phyloP scores from a whole-genome alignment of 2,888 invertebrate genomes.

The Aleiodes testaceus region DNA sequence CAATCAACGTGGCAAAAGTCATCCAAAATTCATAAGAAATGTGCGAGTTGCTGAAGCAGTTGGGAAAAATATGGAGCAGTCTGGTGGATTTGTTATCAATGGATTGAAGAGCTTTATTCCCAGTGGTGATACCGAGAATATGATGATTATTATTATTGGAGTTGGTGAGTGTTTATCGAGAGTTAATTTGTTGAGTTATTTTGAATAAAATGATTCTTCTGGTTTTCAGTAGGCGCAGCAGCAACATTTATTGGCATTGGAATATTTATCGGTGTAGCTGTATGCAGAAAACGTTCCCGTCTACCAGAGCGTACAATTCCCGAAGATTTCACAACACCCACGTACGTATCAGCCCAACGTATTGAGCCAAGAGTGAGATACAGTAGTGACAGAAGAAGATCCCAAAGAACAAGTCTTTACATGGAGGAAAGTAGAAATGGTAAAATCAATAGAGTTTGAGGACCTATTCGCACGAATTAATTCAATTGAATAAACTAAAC shows the following conservation, averaged over 20 bases:
- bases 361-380: constrained; percentile 68
- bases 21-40: constrained; percentile 82
- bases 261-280: constrained; percentile 67
- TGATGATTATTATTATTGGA: constrained; percentile 66
- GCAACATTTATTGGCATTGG: constrained; percentile 69
- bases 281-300: constrained; percentile 65
- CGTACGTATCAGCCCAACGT: constrained; percentile 66
- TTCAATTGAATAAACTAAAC: not conserved
- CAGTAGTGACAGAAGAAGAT: constrained; percentile 62
- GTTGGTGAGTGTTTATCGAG: constrained; percentile 64
- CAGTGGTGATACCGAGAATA: constrained; percentile 58
- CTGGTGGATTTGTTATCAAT: constrained; percentile 59
- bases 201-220: not conserved
- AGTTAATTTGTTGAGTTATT: too few species aligned
- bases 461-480: not conserved
- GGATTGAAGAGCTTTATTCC: constrained; percentile 65
- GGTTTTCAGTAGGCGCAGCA: constrained; percentile 61
- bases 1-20: constrained; percentile 86
- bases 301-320: constrained; percentile 56
- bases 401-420: constrained; percentile 68
- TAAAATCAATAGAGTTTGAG: constrained; percentile 48
- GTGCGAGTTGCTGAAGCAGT: constrained; percentile 72
- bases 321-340: constrained; percentile 70
- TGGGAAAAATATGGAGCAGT: constrained; percentile 59
- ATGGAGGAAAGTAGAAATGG: constrained; percentile 69